Conservation (phyloP, 2,797 vertebrate species). For the Loriculus beryllinus region DNA sequence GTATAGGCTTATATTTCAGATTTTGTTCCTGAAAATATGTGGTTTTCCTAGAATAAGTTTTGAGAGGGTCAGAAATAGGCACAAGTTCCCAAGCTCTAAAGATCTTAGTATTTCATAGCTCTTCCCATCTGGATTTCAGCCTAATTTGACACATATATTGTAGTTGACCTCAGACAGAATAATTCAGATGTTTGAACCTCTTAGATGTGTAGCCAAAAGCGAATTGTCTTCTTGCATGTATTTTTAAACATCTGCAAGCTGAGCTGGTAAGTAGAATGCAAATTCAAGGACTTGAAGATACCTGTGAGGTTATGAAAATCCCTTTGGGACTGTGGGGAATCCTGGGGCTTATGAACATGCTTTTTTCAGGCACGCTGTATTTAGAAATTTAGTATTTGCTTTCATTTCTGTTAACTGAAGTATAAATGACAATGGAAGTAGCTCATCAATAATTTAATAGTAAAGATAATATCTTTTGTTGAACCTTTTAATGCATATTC, state of each 20-base stretch:
- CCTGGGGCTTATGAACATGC: background rate
- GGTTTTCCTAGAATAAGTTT: background rate
- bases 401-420: background rate
- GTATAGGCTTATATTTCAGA: background rate
- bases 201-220: slow-evolving; percentile 65
- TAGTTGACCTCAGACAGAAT: slow-evolving; percentile 66
- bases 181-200: slow-evolving; percentile 62
- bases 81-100: slow-evolving; percentile 8
- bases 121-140: slow-evolving; percentile 39
- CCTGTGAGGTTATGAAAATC: slow-evolving; percentile 15
- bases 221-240: slow-evolving; percentile 62
- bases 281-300: slow-evolving; percentile 34
- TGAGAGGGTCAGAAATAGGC: slow-evolving; percentile 3
- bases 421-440: background rate
- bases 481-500: background rate
- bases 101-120: slow-evolving; percentile 35
- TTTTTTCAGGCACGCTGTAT: background rate
- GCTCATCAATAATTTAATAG: slow-evolving; percentile 12
- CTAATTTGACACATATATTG: slow-evolving; percentile 52
- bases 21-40: slow-evolving; percentile 7
- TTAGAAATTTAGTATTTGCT: slow-evolving; percentile 25
- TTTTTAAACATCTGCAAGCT: slow-evolving; percentile 66
- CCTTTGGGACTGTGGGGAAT: background rate
- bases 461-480: background rate
- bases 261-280: slow-evolving; percentile 35